Base-by-base conservation (phyloP, 2,797 vertebrate genomes). In the Pangasius djambal region DNA sequence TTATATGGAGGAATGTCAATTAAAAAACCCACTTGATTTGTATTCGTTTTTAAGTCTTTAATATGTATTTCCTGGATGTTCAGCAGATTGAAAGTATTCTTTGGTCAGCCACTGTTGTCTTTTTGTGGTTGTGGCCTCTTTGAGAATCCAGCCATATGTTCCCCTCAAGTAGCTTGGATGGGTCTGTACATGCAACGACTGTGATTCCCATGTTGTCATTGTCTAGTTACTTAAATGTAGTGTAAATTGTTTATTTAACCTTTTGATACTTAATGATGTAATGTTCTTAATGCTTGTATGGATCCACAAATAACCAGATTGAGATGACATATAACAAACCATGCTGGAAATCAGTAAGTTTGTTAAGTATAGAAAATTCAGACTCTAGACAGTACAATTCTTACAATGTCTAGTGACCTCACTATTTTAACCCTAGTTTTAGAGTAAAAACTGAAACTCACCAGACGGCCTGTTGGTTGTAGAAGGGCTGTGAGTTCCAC, bases 401-500 rank as follows among this genome's bases (percentile, higher is more conserved):
- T 28, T 61, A 25, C 9, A 28, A 28, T 81, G 55, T 40, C 10
- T 40, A 25, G 34, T 83, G 18, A 82, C 4, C 40, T 10, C 8
- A n/a, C 82, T 63, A 31, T 31, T 61, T 31, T 22, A 44, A 31
- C 15, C 57, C 57, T 48, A 5, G 13, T 18, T 37, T 52, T 55
- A 59, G 40, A 6, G 34, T 85, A 13, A 90, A 55, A 61, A 13
- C 31, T 31, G 16, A 57, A 28, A 97, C 98, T 98, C 94, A 99
- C 98, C 98, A 44, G 98, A 98, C 0, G 98, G 98, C 90, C 98
- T 98, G 94, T 98, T 96, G 2, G 98, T 99, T 89, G 97, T 97
- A 69, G 96, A 97, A 0, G 97, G 97, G 90, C 97, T 96, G 89
- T 98, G 97, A 52, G 97, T 99, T 88, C 97, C 97, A 18, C 96